A percentile compares a stretch with the other conserved stretches of the same genome.
Conservation (phyloP, 1,140 invertebrate genomes). For the Drosophila kikkawai region DNA sequence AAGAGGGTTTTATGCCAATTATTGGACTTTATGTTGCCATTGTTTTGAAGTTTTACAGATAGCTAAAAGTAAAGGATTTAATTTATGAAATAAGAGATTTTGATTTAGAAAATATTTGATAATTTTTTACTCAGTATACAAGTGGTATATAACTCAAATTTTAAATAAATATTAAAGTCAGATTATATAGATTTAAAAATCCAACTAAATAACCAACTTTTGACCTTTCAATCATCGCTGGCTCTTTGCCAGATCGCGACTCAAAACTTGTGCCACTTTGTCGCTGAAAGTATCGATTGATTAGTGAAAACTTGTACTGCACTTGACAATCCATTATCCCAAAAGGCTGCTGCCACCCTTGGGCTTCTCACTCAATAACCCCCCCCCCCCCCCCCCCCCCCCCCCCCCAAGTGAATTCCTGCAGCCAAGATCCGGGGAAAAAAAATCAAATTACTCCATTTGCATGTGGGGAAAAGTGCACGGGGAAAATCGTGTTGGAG, state of each 20-base stretch:
- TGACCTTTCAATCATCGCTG: neutral
- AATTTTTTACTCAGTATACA: too few species aligned
- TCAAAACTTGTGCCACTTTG: neutral
- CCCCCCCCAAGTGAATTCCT: conserved; percentile 19
- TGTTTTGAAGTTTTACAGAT: neutral
- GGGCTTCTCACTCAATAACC: neutral
- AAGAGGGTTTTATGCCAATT: neutral
- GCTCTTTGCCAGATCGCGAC: neutral
- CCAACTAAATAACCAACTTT: neutral
- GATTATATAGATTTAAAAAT: neutral
- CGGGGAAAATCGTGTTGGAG: conserved; percentile 20
- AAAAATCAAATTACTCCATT: conserved; percentile 57
- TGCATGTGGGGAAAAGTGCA: conserved; percentile 35
- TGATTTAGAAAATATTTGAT: too few species aligned
- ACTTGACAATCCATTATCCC: conserved; percentile 39
- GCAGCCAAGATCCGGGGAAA: conserved; percentile 36
- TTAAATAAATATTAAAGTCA: too few species aligned
- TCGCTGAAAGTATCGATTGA: conserved; percentile 31
- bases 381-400: too few species aligned
- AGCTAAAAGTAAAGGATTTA: neutral
- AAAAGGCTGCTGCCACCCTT: neutral
- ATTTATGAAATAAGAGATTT: neutral
- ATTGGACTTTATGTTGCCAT: neutral
- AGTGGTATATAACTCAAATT: too few species aligned
- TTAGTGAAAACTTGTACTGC: conserved; percentile 21